phyloP scores from a whole-genome alignment of 1,140 invertebrate genomes.

The Drosophila sp. region DNA sequence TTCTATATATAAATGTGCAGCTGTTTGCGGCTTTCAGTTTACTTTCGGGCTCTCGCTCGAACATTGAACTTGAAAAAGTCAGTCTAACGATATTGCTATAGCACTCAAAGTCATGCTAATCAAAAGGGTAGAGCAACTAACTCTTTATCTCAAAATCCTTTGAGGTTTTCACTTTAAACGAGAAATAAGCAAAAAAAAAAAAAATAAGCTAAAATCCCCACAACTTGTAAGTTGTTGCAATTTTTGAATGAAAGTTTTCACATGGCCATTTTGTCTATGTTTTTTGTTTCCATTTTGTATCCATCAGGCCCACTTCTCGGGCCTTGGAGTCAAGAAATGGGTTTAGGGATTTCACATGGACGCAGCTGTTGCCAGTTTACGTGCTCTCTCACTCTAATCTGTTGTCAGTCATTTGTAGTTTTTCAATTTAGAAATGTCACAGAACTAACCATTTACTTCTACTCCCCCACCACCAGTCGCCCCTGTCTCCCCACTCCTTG shows the following conservation, averaged over 20 bases:
- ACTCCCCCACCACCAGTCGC: conserved; percentile 8
- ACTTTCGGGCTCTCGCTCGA: too few species aligned
- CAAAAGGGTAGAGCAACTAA: too few species aligned
- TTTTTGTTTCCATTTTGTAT: conserved; percentile 14
- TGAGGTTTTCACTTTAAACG: conserved; percentile 4
- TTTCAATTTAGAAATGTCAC: conserved; percentile 81
- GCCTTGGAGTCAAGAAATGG: conserved; percentile 42
- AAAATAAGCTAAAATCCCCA: conserved; percentile 19
- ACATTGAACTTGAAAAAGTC: too few species aligned
- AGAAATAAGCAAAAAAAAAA: background rate
- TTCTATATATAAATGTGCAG: too few species aligned
- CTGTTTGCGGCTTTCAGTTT: too few species aligned
- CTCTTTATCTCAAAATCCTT: background rate
- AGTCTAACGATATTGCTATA: too few species aligned
- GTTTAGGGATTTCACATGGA: conserved; percentile 43
- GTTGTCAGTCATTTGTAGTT: conserved; percentile 80
- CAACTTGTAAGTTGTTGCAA: conserved; percentile 8
- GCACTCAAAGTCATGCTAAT: too few species aligned
- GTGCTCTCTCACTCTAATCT: conserved; percentile 69
- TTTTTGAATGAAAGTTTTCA: conserved; percentile 53
- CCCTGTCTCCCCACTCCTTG: background rate
- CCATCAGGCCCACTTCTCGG: background rate
- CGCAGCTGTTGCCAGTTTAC: conserved; percentile 63
- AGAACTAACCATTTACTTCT: conserved; percentile 78
- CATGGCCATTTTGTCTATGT: conserved; percentile 33